Evolutionary conservation across 2,797 vertebrate species (phyloP).

Genomic region (Peromyscus melanophrys): DNA sequence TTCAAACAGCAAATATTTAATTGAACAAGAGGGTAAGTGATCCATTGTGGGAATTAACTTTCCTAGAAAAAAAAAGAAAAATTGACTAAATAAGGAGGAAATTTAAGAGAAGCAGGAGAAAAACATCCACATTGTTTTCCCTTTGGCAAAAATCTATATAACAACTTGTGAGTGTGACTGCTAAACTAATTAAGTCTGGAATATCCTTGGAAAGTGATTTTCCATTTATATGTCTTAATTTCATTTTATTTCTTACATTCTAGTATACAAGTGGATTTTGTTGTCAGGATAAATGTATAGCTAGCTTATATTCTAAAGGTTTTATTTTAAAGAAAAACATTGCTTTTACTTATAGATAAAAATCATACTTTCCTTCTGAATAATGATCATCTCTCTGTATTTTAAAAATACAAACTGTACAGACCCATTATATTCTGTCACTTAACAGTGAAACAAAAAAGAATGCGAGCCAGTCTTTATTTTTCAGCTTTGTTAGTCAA

Average conservation of each 20-base stretch:
- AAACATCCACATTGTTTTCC: neutral
- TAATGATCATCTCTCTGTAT: neutral
- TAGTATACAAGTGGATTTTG: neutral
- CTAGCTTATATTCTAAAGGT: neutral
- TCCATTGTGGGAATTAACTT: neutral
- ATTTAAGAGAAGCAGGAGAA: neutral
- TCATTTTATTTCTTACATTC: neutral
- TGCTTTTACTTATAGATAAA: neutral
- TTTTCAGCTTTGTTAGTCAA: neutral
- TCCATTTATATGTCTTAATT: neutral
- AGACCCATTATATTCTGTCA: neutral
- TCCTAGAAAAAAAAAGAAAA: neutral
- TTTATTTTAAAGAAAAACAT: neutral
- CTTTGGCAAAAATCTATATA: neutral
- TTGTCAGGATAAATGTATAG: neutral
- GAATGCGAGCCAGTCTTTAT: neutral
- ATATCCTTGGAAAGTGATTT: neutral
- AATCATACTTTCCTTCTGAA: neutral
- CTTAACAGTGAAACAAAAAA: neutral
- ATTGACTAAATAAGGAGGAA: neutral
- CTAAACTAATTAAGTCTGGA: neutral
- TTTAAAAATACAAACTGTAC: neutral
- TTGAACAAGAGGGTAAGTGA: neutral
- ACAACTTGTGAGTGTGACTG: neutral
- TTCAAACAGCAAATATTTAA: conserved; percentile 9